Evolutionary conservation across 2,888 invertebrate genomes (phyloP), one percentile per base, ranked within the genome.

Genomic region (Xestia sexstrigata): DNA sequence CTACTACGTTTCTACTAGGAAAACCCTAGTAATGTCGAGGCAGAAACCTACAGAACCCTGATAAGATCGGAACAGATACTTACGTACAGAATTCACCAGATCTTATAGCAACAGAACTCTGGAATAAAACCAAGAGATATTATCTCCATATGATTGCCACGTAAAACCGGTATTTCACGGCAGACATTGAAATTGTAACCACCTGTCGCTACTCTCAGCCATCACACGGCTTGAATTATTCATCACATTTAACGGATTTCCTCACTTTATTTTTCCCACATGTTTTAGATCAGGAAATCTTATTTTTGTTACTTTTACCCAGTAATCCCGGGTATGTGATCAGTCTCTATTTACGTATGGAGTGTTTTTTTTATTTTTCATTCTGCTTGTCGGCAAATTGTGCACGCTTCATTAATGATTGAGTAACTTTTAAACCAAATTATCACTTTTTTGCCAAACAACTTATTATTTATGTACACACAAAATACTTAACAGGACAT

Each of bases 201-300:
- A 74, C 65, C 66, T 70, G 84, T 84, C 69, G 75, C 81, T 79
- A 39, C 60, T 73, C 69, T 9, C 81, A 58, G 45, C 45, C 49
- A 62, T 30, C 68, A 52, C 62, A 30, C 35, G 15, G 6, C 23
- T 67, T 84, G 75, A 80, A 82, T 82, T 70, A 82, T 82, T 82
- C 81, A 82, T 58, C 47, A 74, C 58, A 67, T 70, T 74, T 62
- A 62, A 70, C 45, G 70, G 70, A 74, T 74, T 80, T 58, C 84
- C 67, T 74, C 42, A 66, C 39, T 70, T 78, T 49, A 80, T 63
- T 52, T 69, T 52, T 49, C 49, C 45, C 58, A 65, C 26, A 7
- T 58, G 45, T 66, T 63, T 74, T 70, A 68, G 15, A 63, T 0
- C 39, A 60, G 17, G 15, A 52, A 76, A 58, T n/a, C 30, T 49